Base-by-base conservation (phyloP, 2,113 vertebrate species). In the Poeciliopsis retropinna region DNA sequence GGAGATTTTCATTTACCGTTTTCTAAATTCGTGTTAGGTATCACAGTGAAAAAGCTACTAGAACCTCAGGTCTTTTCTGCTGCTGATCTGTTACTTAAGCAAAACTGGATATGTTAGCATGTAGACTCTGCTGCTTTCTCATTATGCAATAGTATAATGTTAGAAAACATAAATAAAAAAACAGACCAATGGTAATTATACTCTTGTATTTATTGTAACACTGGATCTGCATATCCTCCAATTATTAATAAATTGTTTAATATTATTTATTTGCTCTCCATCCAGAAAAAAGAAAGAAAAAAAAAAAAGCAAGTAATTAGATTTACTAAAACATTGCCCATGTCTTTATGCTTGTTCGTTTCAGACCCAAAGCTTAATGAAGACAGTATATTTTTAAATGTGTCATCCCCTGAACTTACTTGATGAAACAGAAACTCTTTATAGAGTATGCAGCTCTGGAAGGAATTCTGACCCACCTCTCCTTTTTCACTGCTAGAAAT, bases 201-300 rank as follows among this genome's bases (percentile, higher is more conserved):
- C 10, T 12, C 29, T 12, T 0, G 32, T 32, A 32, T 22, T 25
- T 17, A 64, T 17, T 7, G 22, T 70, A 25, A 27, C 22, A 15
- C 30, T 27, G 10, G 13, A 8, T 9, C 7, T 9, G 32, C 32
- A 34, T 34, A 34, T 34, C 32, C 4, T 15, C 15, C 30, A 57
- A 29, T 34, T 34, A 34, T 34, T 34, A 34, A 34, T 34, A 34
- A 9, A 34, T 8, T 34, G 7, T 28, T 57, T 64, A 22, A 28
- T 15, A 12, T 60, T 34, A 12, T 64, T 57, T 66, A 0, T 4
- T 32, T 86, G 70, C 78, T 62, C 67, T 71, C 78, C 61, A n/a
- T 62, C 5, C 75, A 99, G 98, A 97, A 78, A 31, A 30, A 30
- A 2, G 30, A 2, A 30, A 30, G 3, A 30, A 30, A 3, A 30